Conservation (phyloP, 2,797 vertebrate genomes). For the Mormyrus hasselquistii region DNA sequence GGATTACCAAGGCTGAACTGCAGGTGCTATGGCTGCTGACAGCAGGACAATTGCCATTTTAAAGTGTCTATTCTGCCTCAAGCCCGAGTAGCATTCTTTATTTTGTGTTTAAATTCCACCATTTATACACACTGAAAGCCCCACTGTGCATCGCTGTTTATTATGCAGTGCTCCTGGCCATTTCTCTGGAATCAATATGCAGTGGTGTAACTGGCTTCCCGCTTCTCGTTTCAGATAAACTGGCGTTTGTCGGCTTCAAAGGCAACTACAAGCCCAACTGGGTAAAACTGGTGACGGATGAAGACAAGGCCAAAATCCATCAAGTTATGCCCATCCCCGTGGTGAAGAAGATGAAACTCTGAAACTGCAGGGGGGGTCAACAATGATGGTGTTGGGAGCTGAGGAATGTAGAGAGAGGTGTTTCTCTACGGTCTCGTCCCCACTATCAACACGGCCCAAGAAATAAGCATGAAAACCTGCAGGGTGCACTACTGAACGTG, state of each 20-base stretch:
- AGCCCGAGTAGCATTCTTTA: background rate
- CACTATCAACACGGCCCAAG: conserved; percentile 30
- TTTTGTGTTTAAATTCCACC: background rate
- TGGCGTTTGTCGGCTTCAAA: conserved; percentile 85
- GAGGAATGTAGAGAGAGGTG: background rate
- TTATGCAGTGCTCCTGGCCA: background rate
- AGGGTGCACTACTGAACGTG: conserved; percentile 34
- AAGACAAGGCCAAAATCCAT: conserved; percentile 77
- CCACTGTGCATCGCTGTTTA: background rate
- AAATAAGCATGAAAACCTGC: background rate
- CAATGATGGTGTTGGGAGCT: background rate
- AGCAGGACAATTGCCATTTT: background rate
- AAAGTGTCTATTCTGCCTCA: background rate
- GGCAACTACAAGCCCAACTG: conserved; percentile 79
- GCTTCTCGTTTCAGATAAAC: conserved; percentile 67
- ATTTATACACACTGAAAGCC: background rate
- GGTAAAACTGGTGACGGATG: conserved; percentile 69
- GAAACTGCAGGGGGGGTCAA: conserved; percentile 41
- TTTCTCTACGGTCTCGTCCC: conserved; percentile 20
- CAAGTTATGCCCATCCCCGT: conserved; percentile 86
- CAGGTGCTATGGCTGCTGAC: background rate
- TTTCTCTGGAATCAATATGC: background rate
- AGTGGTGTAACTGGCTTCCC: background rate
- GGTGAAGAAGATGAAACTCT: conserved; percentile 77
- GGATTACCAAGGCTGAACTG: background rate